These are phyloP conservation scores for Champsocephalus gunnari DNA, from an alignment of 2,797 vertebrate species.

Conservation along the genomic window DNA sequence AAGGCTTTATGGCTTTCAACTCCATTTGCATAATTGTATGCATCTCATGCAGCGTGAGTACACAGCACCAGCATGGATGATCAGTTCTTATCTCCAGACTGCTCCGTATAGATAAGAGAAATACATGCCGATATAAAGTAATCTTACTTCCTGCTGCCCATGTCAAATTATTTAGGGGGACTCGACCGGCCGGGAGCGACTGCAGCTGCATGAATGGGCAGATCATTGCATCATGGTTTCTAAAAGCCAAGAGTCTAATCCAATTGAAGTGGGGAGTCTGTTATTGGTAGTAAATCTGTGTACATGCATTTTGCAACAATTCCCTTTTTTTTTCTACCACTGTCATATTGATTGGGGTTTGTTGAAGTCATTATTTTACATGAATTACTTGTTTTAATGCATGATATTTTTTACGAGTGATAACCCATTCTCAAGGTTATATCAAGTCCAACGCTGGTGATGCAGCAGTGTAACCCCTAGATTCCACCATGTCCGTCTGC, in stretches of 20 bases:
- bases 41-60: constrained; percentile 78
- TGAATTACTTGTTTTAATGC: constrained; percentile 1
- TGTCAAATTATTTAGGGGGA: constrained; percentile 79
- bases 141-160: constrained; percentile 74
- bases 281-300: constrained; percentile 31
- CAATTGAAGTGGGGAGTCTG: constrained; percentile 38
- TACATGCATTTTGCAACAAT: background rate
- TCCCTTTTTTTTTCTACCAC: background rate
- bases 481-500: too few relatives aligned
- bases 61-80: constrained; percentile 81
- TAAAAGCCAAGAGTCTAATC: constrained; percentile 41
- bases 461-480: background rate
- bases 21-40: constrained; percentile 87
- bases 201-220: constrained; percentile 57
- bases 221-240: constrained; percentile 56
- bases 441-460: background rate
- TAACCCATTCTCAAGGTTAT: constrained; percentile 7
- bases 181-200: constrained; percentile 55
- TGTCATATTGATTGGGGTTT: constrained; percentile 18
- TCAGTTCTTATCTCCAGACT: constrained; percentile 83
- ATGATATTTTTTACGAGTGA: background rate
- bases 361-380: constrained; percentile 4
- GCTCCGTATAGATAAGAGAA: constrained; percentile 80
- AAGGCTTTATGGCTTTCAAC: constrained; percentile 81
- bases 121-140: constrained; percentile 73